Evolutionary conservation across 1,140 invertebrate genomes (phyloP), one percentile per base, ranked within the genome.

Genomic region (Lepidurus couesii): DNA sequence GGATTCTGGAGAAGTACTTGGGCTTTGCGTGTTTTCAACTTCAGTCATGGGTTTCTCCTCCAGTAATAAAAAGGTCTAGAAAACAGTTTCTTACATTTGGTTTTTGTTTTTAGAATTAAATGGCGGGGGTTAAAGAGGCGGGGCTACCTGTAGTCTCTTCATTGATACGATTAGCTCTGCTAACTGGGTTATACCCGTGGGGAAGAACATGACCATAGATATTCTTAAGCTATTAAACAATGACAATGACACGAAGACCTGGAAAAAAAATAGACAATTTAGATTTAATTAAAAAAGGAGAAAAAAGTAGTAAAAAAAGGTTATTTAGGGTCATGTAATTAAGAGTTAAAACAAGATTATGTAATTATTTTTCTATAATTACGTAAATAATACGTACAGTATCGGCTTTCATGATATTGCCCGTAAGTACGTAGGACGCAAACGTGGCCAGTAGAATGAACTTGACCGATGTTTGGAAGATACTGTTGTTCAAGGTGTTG

Each of bases 401-500:
- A 7, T 47, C 74, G 4, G 74, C 16, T 73, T 21, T 73, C 74
- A 53, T 78, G 11, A 26, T 74, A 16, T 73, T 73, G 16, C 53
- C 34, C 1, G 26, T 73, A 78, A 78, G 53, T 21, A 65, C 53
- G 21, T 65, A 65, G 16, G 53, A 65, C 53, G 53, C 1, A 21
- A 65, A 65, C 16, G 53, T 65, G 5, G 53, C 53, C 53, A 43
- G 65, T 78, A 44, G 74, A 11, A 26, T 21, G 34, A 42, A 75
- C n/a, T 75, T 44, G 16, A n/a, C 53, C 7, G 65, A 21, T 8
- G 42, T 47, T 65, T 42, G 65, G 11, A 42, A 34, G 10, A 44
- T n/a, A 76, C 21, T 79, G 44, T 43, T 77, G 75, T 82, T 80
- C 83, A 85, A 81, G 9, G 82, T 79, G 26, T 81, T 81, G 13